Conservation (phyloP, 2,888 invertebrate species). For the Endomychus coccineus region DNA sequence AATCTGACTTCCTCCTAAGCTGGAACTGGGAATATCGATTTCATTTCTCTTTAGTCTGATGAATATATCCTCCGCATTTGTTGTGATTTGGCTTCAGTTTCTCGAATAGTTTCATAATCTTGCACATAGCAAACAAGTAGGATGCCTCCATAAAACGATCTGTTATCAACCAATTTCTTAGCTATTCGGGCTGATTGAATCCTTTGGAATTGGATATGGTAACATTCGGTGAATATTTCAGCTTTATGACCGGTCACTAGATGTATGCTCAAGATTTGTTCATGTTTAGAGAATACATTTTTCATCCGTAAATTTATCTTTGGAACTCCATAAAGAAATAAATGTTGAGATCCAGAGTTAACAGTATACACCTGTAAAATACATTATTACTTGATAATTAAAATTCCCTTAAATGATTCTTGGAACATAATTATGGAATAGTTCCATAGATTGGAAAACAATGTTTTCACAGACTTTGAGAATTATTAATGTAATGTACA, state of each 20-base stretch:
- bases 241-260: conserved; percentile 56
- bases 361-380: conserved; percentile 71
- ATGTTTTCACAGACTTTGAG: conserved; percentile 8
- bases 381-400: conserved; percentile 38
- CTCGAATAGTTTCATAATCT: conserved; percentile 67
- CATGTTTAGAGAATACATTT: conserved; percentile 60
- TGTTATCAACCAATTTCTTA: conserved; percentile 73
- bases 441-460: no score
- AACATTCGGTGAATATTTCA: conserved; percentile 78
- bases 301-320: conserved; percentile 66
- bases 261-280: conserved; percentile 55
- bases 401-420: conserved; percentile 5
- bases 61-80: conserved; percentile 58
- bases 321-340: conserved; percentile 80
- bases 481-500: conserved; percentile 5
- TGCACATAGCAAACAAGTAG: conserved; percentile 87
- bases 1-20: no score
- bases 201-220: conserved; percentile 62
- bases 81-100: conserved; percentile 65
- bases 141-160: conserved; percentile 76
- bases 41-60: conserved; percentile 35
- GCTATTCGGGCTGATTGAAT: conserved; percentile 72
- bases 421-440: not conserved
- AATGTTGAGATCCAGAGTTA: conserved; percentile 75
- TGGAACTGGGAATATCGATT: no score